Conservation (phyloP, 2,888 invertebrate species). For the Eulithis testata region DNA sequence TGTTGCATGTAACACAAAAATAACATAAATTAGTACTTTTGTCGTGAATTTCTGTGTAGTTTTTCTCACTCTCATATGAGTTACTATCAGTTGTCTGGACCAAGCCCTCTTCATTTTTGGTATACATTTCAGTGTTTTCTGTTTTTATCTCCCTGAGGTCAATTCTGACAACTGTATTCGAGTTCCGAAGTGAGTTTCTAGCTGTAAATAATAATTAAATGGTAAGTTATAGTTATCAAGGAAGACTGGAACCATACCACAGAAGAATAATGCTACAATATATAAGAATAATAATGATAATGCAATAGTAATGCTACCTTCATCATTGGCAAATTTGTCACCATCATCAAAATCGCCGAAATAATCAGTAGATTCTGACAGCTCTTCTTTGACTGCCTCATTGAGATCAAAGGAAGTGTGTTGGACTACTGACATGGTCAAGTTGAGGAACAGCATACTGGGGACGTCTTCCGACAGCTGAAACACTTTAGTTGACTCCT, state of each 20-base stretch:
- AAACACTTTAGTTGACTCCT: neutral
- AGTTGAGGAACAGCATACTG: constrained; percentile 4
- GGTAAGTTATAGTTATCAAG: too few relatives aligned
- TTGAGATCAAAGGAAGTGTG: constrained; percentile 16
- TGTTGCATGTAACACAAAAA: constrained; percentile 22
- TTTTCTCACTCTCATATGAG: neutral
- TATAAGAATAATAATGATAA: too few relatives aligned
- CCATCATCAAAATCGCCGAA: constrained; percentile 15
- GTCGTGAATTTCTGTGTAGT: neutral
- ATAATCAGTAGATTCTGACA: constrained; percentile 10
- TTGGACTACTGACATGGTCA: constrained; percentile 10
- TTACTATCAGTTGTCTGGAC: neutral
- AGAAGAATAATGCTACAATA: too few relatives aligned
- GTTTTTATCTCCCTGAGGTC: constrained; percentile 13
- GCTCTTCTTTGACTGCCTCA: constrained; percentile 21
- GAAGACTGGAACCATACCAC: too few relatives aligned
- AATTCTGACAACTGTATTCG: neutral
- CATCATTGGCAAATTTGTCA: constrained; percentile 12
- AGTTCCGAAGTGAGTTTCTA: neutral
- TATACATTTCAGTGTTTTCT: constrained; percentile 10
- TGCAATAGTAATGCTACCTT: constrained; percentile 20
- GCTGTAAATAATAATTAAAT: constrained; percentile 11
- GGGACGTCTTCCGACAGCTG: constrained; percentile 16
- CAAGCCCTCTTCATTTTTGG: constrained; percentile 5
- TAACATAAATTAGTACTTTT: constrained; percentile 4